These are phyloP conservation scores for Zosterops borbonicus DNA, from an alignment of 2,113 vertebrate genomes.

Conservation along the genomic window DNA sequence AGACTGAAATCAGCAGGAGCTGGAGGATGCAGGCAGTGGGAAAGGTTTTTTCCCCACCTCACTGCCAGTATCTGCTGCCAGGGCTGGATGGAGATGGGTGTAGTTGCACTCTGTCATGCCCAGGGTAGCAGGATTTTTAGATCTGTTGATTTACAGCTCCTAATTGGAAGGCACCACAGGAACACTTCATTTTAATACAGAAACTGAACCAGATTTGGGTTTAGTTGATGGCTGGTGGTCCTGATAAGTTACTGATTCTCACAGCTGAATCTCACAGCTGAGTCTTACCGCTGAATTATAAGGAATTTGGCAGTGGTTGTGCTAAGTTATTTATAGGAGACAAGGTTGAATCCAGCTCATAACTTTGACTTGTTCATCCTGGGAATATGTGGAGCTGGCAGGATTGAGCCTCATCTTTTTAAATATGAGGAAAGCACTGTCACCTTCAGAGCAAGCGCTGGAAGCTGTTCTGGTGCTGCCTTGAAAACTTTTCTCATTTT, in stretches of 20 bases:
- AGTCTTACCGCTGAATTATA: neutral
- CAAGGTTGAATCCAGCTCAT: neutral
- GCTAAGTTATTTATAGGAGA: neutral
- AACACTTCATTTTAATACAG: neutral
- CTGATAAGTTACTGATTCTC: neutral
- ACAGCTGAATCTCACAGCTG: neutral
- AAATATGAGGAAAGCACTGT: neutral
- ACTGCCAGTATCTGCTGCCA: neutral
- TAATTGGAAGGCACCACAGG: neutral
- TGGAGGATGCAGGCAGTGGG: neutral
- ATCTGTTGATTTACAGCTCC: neutral
- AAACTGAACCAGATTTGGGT: neutral
- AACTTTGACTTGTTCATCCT: neutral
- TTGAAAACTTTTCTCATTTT: neutral
- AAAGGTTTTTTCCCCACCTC: neutral
- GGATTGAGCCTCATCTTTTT: neutral
- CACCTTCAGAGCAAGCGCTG: neutral
- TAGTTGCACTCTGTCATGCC: neutral
- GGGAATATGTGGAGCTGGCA: neutral
- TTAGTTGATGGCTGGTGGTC: neutral
- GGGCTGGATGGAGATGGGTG: neutral
- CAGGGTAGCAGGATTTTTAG: neutral
- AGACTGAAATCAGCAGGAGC: neutral
- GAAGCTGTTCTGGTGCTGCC: neutral
- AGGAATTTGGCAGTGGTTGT: neutral